Evolutionary conservation across 2,113 vertebrate species (phyloP), one percentile per base, ranked within the genome.

Genomic region (Hystrix cristata): DNA sequence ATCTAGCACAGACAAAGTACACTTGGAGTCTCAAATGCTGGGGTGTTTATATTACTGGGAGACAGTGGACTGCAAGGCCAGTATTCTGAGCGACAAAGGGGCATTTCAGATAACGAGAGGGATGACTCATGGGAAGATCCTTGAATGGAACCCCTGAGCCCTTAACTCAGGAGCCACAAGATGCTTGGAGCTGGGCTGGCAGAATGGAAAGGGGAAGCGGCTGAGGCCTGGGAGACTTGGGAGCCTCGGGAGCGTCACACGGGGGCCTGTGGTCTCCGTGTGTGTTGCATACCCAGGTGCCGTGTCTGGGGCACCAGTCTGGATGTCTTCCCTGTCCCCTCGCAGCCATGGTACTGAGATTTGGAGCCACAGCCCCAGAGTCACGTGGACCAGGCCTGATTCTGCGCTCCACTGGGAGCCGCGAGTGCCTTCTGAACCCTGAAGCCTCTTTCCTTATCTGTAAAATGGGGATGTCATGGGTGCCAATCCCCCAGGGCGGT

Each of bases 261-360:
- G 7, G 87, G 13, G n/a, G 16, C 64, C 76, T 21, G 67, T 16
- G n/a, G 34, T 62, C 69, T 31, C 11, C 13, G 29, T 5, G 2
- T 27, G 25, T 27, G 12, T 1, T 43, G 29, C 25, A 7, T 13
- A 53, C 72, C 10, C 76, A 38, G 51, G 51, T 10, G 0, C 27
- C 16, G 31, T 43, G 48, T 72, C 51, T 60, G 0, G 10, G 53
- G 53, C 0, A 9, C 31, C 18, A 0, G 1, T 9, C 29, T 81
- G 2, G 21, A 57, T 14, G 6, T 16, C 67, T 16, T 38, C 65
- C 14, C 57, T 4, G 0, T 16, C 34, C 12, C 51, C 29, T 12
- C 71, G 25, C 18, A 12, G 38, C 38, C 38, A 31, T 38, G 43
- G 71, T 21, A 25, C 38, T 13, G 38, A 23, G 8, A 43, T 43